Conservation (phyloP, 2,113 vertebrate species). For the Sander lucioperca region DNA sequence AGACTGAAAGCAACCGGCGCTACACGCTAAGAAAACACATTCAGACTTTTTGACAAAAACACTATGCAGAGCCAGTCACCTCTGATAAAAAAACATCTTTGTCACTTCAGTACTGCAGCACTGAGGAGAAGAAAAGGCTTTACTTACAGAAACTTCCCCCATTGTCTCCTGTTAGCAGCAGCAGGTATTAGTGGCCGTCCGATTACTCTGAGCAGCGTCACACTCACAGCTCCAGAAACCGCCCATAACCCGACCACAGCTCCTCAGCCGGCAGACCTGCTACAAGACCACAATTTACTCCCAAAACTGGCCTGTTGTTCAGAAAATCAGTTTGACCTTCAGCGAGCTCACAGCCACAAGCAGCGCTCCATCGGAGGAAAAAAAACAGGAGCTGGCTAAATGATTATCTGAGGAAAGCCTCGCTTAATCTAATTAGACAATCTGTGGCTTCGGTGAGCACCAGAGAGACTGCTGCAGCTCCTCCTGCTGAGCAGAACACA, state of each 20-base stretch:
- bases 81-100: not conserved
- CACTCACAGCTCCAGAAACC: slow-evolving; percentile 64
- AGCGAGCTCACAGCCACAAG: slow-evolving; percentile 76
- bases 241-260: slow-evolving; percentile 60
- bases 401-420: slow-evolving; percentile 93
- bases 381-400: slow-evolving; percentile 83
- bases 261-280: slow-evolving; percentile 29
- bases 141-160: slow-evolving; percentile 80
- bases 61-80: not conserved
- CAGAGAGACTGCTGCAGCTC: slow-evolving; percentile 56
- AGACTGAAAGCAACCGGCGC: not conserved
- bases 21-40: not conserved
- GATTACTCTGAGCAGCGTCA: slow-evolving; percentile 61
- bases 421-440: slow-evolving; percentile 92
- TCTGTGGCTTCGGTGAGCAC: slow-evolving; percentile 79
- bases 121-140: slow-evolving; percentile 40
- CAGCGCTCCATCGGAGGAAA: slow-evolving; percentile 82
- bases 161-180: slow-evolving; percentile 74
- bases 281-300: slow-evolving; percentile 40
- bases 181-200: slow-evolving; percentile 65
- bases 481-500: slow-evolving; percentile 47
- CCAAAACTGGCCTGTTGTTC: slow-evolving; percentile 49
- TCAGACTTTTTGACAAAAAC: not conserved
- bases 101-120: not conserved
- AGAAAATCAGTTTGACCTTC: slow-evolving; percentile 84